Base-by-base conservation (phyloP, 2,888 invertebrate genomes). In the Cantharis lateralis region DNA sequence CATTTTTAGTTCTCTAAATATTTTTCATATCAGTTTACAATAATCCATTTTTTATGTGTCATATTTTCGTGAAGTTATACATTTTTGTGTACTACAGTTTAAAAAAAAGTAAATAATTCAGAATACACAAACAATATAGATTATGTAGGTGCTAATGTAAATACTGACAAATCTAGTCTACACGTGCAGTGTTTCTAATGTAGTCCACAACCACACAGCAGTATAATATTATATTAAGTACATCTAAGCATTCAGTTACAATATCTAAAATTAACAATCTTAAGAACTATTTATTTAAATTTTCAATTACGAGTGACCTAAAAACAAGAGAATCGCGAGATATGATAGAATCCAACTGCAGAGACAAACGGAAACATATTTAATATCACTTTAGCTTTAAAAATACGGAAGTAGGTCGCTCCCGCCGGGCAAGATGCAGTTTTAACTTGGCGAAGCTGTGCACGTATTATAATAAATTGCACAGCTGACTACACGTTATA, bases 341-440 rank as follows among this genome's bases (percentile, higher is more conserved):
- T 16, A 28, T 69, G 63, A 70, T 24, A 74, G 70, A 70, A 70
- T 70, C 62, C 74, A 74, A 70, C 70, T 70, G 64, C 63, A 70
- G 48, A 70, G 70, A 74, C 78, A 82, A 84, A 82, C 84, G 83
- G 84, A 84, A 84, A 83, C 83, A 81, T 79, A 81, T 78, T 77
- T 80, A 78, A 78, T 80, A 77, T 77, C 78, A 80, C 82, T 82
- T 81, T 82, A 83, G 80, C 76, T 82, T 84, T 85, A 85, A 85
- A 85, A 85, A 85, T 85, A 85, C 83, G 85, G 85, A 85, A 85
- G 84, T 85, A 84, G 85, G 85, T 85, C 85, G 84, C 80, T 83
- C 81, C 81, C 81, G 82, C 82, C 76, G 80, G 74, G 77, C 68
- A 74, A 75, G 78, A 81, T 81, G 80, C 81, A 81, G 78, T 66